Conservation (phyloP, 2,113 vertebrate species). For the Callorhinus ursinus region DNA sequence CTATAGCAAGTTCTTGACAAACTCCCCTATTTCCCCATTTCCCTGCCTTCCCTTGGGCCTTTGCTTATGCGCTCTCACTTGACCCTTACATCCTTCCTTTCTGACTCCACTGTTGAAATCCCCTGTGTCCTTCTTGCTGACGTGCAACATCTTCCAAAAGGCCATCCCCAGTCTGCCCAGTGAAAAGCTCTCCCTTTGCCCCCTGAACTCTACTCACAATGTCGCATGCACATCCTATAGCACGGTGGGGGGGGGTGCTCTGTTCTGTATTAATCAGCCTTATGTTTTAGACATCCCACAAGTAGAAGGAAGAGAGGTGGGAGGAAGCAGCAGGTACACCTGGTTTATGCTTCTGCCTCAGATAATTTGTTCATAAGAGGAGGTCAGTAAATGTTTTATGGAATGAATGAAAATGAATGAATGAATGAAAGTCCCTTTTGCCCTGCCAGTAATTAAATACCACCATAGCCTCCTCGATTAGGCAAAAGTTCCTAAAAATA, state of each 20-base stretch:
- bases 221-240: neutral
- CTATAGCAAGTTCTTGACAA: neutral
- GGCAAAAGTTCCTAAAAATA: constrained; percentile 4
- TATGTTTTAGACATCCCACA: neutral
- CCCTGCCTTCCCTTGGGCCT: neutral
- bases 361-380: neutral
- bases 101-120: neutral
- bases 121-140: neutral
- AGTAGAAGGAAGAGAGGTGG: neutral
- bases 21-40: neutral
- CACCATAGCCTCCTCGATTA: neutral
- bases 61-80: neutral
- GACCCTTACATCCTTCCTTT: neutral
- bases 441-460: constrained; percentile 1
- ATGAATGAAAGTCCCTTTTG: constrained; percentile 36
- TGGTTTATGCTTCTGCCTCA: neutral
- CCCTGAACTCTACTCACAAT: neutral
- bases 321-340: neutral
- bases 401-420: neutral
- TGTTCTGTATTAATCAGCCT: neutral
- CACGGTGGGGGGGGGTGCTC: neutral
- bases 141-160: neutral
- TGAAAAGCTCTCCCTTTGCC: neutral
- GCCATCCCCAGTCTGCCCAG: neutral
- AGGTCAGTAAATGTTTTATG: neutral